These are phyloP conservation scores for Pagetopsis macropterus DNA, from an alignment of 2,797 vertebrate species.

Conservation along the genomic window DNA sequence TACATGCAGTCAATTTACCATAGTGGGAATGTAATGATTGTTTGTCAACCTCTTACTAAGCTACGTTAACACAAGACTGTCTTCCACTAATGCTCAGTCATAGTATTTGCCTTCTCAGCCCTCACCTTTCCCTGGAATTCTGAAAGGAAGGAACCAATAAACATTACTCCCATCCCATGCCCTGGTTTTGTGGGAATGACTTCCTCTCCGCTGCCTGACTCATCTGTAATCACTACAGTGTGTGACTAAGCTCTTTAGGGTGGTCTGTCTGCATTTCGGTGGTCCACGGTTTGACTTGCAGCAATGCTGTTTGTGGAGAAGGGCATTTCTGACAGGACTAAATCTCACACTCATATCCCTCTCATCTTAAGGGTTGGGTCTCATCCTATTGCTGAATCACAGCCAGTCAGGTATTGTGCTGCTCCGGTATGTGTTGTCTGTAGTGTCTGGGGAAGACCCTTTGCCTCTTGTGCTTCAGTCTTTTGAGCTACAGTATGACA, in stretches of 20 bases:
- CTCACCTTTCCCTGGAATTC: background rate
- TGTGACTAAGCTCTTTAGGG: constrained; percentile 50
- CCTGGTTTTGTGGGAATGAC: constrained; percentile 30
- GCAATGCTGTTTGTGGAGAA: constrained; percentile 32
- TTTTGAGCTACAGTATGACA: constrained; percentile 34
- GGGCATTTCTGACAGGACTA: constrained; percentile 29
- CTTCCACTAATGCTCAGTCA: background rate
- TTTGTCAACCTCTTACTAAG: background rate
- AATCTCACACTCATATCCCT: constrained; percentile 17
- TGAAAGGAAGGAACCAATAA: constrained; percentile 12
- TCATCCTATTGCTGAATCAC: constrained; percentile 18
- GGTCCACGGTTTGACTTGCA: constrained; percentile 9
- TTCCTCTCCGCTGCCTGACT: constrained; percentile 53
- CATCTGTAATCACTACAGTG: constrained; percentile 63
- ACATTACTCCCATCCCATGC: constrained; percentile 52
- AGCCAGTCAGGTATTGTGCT: constrained; percentile 48
- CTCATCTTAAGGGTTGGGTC: constrained; percentile 6
- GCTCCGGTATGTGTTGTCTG: constrained; percentile 39
- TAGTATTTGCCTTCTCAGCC: background rate
- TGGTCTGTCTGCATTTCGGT: constrained; percentile 39
- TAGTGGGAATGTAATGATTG: background rate
- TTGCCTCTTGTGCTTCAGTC: constrained; percentile 21
- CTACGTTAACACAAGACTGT: background rate
- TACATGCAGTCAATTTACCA: too few relatives aligned
- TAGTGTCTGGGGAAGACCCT: constrained; percentile 31